Conservation (phyloP, 2,888 invertebrate species). For the Sinohyriopsis cumingii region DNA sequence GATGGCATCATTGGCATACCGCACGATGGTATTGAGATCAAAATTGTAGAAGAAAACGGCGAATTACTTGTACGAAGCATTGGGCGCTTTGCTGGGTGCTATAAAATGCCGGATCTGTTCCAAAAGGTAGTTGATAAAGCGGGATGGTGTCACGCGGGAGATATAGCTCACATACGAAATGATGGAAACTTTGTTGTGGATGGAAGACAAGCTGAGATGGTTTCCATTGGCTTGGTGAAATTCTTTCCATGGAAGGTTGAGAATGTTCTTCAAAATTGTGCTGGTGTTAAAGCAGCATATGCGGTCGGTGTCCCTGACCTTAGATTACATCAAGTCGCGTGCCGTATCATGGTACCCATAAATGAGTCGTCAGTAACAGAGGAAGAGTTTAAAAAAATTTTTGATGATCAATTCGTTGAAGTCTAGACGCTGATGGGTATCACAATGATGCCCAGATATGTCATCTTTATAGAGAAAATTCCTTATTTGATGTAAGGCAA, state of each 20-base stretch:
- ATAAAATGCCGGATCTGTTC: slow-evolving; percentile 7
- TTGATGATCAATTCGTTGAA: slow-evolving; percentile 16
- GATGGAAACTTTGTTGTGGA: slow-evolving; percentile 26
- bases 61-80: slow-evolving; percentile 19
- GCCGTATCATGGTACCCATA: slow-evolving; percentile 27
- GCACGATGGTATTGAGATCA: slow-evolving; percentile 22
- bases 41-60: slow-evolving; percentile 21
- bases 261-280: slow-evolving; percentile 13
- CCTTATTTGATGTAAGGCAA: slow-evolving; percentile 14
- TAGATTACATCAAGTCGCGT: slow-evolving; percentile 22
- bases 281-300: slow-evolving; percentile 15
- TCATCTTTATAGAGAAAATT: no score
- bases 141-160: slow-evolving; percentile 29
- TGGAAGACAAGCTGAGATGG: slow-evolving; percentile 11
- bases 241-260: slow-evolving; percentile 9
- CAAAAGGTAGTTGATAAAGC: slow-evolving; percentile 9
- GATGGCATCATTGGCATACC: no score
- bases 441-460: no score
- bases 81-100: slow-evolving; percentile 21
- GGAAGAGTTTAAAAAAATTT: slow-evolving; percentile 15
- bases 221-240: no score
- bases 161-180: slow-evolving; percentile 19
- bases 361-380: slow-evolving; percentile 4
- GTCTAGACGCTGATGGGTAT: no score
- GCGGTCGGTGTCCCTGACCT: slow-evolving; percentile 30